These are phyloP conservation scores for Dromaius novaehollandiae DNA, from an alignment of 2,113 vertebrate species.

Conservation along the genomic window DNA sequence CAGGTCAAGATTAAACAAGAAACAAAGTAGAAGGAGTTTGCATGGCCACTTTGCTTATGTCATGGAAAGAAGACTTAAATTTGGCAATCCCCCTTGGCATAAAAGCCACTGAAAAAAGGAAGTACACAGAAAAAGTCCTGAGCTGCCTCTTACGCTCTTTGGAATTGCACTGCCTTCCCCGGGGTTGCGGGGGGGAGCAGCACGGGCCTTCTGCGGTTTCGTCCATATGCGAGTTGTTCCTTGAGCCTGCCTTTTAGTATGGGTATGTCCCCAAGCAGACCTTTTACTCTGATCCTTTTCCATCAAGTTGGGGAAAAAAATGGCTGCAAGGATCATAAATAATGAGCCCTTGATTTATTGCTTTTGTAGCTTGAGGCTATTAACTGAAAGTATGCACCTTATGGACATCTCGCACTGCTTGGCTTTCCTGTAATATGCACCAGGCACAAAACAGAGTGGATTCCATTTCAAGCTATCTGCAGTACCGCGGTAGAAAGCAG, in stretches of 20 bases:
- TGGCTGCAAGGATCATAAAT: slow-evolving; percentile 46
- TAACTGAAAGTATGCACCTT: slow-evolving; percentile 63
- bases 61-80: neutral
- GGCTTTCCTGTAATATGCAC: neutral
- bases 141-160: neutral
- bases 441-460: neutral
- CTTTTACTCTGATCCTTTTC: slow-evolving; percentile 42
- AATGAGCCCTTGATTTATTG: slow-evolving; percentile 60
- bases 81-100: neutral
- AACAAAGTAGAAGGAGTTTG: neutral
- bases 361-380: slow-evolving; percentile 54
- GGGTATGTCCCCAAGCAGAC: slow-evolving; percentile 26
- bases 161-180: slow-evolving; percentile 35
- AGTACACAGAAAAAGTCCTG: neutral
- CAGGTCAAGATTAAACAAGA: neutral
- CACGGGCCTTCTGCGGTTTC: neutral
- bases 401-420: slow-evolving; percentile 38
- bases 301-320: neutral
- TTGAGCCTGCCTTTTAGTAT: neutral
- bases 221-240: neutral
- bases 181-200: neutral
- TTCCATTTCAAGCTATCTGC: neutral
- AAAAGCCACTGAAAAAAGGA: neutral
- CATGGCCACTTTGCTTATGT: neutral
- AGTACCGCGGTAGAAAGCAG: neutral